Evolutionary conservation across 2,888 invertebrate genomes (phyloP), one percentile per base, ranked within the genome.

Genomic region (Ormyrus pomaceus): DNA sequence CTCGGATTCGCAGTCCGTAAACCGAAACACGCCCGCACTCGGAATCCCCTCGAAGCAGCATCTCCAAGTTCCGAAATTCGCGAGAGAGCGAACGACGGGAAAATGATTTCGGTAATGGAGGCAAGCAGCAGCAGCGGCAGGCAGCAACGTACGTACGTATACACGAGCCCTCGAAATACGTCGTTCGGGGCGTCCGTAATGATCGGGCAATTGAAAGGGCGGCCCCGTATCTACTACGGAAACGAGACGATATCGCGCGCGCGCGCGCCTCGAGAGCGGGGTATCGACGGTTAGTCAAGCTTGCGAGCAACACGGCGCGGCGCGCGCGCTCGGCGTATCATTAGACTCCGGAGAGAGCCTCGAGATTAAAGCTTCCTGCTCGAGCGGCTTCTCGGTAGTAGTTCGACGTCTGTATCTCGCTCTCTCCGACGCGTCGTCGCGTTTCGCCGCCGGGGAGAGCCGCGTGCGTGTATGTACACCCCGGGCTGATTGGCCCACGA

Each of bases 291-390:
- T 77, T 64, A 71, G 58, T 77, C 62, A 58, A 10, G 70, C 77
- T 50, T 11, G 34, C 51, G 65, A 56, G 51, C 69, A 58, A 70
- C 66, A 78, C 19, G 53, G 61, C 45, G 11, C 9, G 58, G n/a
- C 13, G 5, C 66, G 46, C 10, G 45, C 50, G 71, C 58, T 46
- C 46, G 51, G 73, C 61, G 56, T 62, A 62, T 79, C 68, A 62
- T 79, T 79, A 73, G 51, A 77, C 34, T 34, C 34, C 65, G 45
- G 4, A 13, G 71, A 77, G 68, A 68, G 72, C 72, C 34, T 66
- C 46, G 73, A 68, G 73, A 79, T 73, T 79, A 79, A 74, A 70
- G 74, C 79, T 73, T 56, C 51, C 58, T 65, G 55, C 19, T 70
- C 45, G 34, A 11, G 34, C 34, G 0, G 19, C 50, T 13, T 64